Percentiles rank a stretch among this genome's conserved stretches.
These are phyloP conservation scores for Ceuthmochares aereus DNA, from an alignment of 2,113 vertebrate species.

Conservation along the genomic window DNA sequence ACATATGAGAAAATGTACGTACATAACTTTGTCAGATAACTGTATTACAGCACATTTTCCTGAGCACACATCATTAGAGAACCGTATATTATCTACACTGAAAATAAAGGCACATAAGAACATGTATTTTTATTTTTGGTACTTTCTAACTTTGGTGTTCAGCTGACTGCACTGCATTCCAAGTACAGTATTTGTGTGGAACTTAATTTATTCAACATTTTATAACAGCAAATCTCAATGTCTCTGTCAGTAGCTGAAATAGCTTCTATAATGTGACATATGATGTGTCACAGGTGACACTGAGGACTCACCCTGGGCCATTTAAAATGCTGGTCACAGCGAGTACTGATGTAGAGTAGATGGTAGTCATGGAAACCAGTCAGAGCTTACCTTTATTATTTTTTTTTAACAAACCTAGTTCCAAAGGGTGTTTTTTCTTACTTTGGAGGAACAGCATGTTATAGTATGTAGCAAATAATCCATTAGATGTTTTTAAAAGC, in stretches of 20 bases:
- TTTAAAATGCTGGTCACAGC: conserved; percentile 51
- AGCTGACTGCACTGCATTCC: background rate
- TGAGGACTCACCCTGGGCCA: background rate
- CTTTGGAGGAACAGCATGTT: background rate
- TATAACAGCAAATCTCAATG: background rate
- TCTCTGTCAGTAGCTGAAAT: background rate
- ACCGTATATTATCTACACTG: background rate
- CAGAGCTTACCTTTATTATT: background rate
- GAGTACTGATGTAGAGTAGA: conserved; percentile 5
- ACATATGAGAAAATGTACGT: background rate
- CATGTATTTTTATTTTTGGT: background rate
- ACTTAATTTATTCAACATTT: background rate
- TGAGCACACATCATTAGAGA: background rate
- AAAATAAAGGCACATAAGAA: background rate
- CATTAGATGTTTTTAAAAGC: background rate
- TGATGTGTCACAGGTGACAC: background rate
- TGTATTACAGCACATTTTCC: background rate
- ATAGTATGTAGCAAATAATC: background rate
- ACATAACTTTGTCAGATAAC: background rate
- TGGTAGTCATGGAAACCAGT: conserved; percentile 58
- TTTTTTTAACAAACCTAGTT: background rate
- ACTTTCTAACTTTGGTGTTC: background rate
- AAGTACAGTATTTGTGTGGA: background rate
- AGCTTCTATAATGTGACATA: background rate
- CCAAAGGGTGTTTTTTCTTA: background rate